These are phyloP conservation scores for Pseudorhombus dupliciocellatus DNA, from an alignment of 2,113 vertebrate species.

Conservation along the genomic window DNA sequence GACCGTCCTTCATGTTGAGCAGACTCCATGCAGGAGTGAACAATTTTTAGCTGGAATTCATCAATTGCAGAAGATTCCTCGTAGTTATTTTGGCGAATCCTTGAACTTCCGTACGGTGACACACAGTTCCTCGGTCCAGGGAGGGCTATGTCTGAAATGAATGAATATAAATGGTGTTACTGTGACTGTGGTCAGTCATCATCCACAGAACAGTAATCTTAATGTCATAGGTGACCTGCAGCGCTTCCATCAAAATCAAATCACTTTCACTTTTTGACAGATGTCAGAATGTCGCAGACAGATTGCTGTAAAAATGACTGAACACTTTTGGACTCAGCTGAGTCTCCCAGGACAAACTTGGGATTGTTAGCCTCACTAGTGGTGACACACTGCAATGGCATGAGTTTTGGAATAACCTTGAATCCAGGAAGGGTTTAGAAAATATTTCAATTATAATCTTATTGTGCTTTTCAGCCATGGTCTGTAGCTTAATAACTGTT, in stretches of 20 bases:
- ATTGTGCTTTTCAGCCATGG: neutral
- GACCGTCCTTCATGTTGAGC: no score
- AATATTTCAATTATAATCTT: no score
- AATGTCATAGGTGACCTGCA: conserved; percentile 27
- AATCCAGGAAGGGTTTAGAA: no score
- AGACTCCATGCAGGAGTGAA: no score
- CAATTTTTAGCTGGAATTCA: no score
- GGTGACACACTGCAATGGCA: neutral
- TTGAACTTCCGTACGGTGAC: no score
- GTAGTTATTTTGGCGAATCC: no score
- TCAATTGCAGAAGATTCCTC: no score
- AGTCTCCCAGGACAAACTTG: neutral
- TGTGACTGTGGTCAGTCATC: conserved; percentile 1
- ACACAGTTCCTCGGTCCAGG: neutral
- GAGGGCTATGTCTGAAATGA: neutral
- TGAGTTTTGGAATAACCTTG: neutral
- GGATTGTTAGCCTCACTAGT: neutral
- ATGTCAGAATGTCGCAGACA: conserved; percentile 6
- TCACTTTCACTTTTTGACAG: conserved; percentile 13
- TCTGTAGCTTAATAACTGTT: neutral
- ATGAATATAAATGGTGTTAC: conserved; percentile 1
- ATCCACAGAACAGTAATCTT: conserved; percentile 1
- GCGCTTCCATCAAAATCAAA: conserved; percentile 16
- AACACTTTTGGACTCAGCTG: neutral
- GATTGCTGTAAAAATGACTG: neutral